phyloP scores from a whole-genome alignment of 2,797 vertebrate species.

The Betta splendens region DNA sequence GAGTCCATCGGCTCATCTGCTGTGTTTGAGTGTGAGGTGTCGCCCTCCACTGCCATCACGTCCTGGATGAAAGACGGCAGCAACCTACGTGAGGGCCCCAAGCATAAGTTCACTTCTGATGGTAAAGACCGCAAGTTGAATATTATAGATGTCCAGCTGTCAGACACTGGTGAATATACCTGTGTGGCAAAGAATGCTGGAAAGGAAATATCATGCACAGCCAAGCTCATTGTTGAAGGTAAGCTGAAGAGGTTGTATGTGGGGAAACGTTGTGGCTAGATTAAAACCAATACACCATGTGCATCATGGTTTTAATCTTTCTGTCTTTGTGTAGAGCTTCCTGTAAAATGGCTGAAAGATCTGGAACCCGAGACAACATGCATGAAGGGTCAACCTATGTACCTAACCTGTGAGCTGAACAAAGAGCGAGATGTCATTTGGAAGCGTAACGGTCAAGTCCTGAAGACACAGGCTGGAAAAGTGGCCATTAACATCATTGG shows the following conservation, averaged over 20 bases:
- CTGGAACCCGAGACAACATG: constrained; percentile 92
- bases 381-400: constrained; percentile 91
- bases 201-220: constrained; percentile 93
- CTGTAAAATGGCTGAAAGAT: constrained; percentile 90
- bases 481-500: constrained; percentile 92
- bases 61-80: constrained; percentile 96
- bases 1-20: constrained; percentile 95
- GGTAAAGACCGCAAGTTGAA: constrained; percentile 95
- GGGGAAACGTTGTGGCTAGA: background rate
- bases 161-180: constrained; percentile 95
- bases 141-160: constrained; percentile 96
- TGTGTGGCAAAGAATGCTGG: constrained; percentile 93
- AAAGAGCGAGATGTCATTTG: constrained; percentile 93
- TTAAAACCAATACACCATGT: background rate
- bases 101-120: constrained; percentile 94
- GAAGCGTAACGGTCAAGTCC: constrained; percentile 87
- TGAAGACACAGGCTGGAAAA: constrained; percentile 86
- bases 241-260: constrained; percentile 32
- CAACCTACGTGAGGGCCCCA: constrained; percentile 93
- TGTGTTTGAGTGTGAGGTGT: constrained; percentile 94
- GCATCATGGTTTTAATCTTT: too few relatives aligned
- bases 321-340: constrained; percentile 82
- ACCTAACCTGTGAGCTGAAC: constrained; percentile 94
- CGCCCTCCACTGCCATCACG: constrained; percentile 93
- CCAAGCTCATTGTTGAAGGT: constrained; percentile 98